These are phyloP conservation scores for Notodonta dromedarius DNA, from an alignment of 2,888 invertebrate species.

Conservation along the genomic window DNA sequence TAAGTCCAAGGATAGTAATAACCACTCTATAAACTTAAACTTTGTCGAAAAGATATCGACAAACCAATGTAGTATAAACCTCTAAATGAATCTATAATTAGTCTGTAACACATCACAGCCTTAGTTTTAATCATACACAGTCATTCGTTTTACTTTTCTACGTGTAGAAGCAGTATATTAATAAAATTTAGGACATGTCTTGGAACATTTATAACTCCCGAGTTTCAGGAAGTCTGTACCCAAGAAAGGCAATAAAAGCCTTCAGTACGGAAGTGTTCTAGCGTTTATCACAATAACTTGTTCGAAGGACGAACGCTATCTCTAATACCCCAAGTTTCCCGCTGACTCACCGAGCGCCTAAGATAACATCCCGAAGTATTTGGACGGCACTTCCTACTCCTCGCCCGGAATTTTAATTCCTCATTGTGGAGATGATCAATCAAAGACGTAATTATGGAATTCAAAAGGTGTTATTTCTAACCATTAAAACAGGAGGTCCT, in stretches of 20 bases:
- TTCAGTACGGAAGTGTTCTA: neutral
- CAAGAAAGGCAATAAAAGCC: neutral
- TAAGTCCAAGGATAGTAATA: too few species aligned
- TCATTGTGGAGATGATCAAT: constrained; percentile 1
- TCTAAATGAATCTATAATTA: too few species aligned
- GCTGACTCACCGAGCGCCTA: constrained; percentile 26
- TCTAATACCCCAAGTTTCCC: constrained; percentile 26
- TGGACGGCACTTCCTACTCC: constrained; percentile 10
- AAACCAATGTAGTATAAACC: too few species aligned
- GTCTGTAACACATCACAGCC: too few species aligned
- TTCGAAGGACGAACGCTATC: constrained; percentile 10
- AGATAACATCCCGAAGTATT: constrained; percentile 24
- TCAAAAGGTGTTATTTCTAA: neutral
- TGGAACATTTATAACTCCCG: neutral
- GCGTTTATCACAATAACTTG: constrained; percentile 6
- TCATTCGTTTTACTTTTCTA: too few species aligned
- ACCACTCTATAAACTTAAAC: too few species aligned
- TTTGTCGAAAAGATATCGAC: too few species aligned
- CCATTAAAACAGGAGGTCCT: too few species aligned
- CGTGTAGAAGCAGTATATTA: neutral
- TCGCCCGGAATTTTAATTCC: neutral
- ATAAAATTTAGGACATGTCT: neutral
- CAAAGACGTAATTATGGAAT: neutral
- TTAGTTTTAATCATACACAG: too few species aligned
- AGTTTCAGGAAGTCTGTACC: neutral